Evolutionary conservation across 2,888 invertebrate species (phyloP).

Genomic region (Dastarcus helophoroides): DNA sequence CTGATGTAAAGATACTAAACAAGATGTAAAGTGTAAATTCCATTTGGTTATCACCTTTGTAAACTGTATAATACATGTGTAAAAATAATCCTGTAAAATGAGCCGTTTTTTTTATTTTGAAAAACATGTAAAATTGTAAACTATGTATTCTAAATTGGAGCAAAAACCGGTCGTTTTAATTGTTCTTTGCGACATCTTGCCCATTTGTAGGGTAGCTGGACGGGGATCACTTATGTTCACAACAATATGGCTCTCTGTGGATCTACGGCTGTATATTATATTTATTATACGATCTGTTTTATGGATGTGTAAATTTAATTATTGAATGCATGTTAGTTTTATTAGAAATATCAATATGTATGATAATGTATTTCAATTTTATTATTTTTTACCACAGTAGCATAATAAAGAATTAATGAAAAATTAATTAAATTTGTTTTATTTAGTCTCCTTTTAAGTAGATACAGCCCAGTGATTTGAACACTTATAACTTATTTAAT

Average conservation of each 20-base stretch:
- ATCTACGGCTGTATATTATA: slow-evolving; percentile 36
- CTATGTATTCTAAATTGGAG: slow-evolving; percentile 19
- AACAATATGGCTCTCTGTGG: slow-evolving; percentile 27
- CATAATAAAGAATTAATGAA: slow-evolving; percentile 29
- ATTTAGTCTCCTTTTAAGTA: too few relatives aligned
- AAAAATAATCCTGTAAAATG: slow-evolving; percentile 34
- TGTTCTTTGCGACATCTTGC: slow-evolving; percentile 16
- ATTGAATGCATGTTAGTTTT: slow-evolving; percentile 37
- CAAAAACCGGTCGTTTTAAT: slow-evolving; percentile 11
- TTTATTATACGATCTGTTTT: slow-evolving; percentile 35
- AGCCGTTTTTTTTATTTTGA: slow-evolving; percentile 28
- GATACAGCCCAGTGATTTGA: too few relatives aligned
- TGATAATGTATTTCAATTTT: slow-evolving; percentile 38
- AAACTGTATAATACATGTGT: slow-evolving; percentile 39
- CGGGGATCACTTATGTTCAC: slow-evolving; percentile 39
- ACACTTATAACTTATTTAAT: too few relatives aligned
- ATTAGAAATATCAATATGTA: slow-evolving; percentile 34
- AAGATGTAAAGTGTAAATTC: slow-evolving; percentile 41
- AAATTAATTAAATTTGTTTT: slow-evolving; percentile 1
- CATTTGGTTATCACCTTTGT: slow-evolving; percentile 34
- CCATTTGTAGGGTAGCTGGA: slow-evolving; percentile 39
- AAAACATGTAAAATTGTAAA: slow-evolving; percentile 27
- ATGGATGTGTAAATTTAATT: slow-evolving; percentile 33
- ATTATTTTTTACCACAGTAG: slow-evolving; percentile 39
- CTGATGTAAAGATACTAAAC: slow-evolving; percentile 40